Conservation (phyloP, 2,113 vertebrate species). For the Oophaga pumilio region DNA sequence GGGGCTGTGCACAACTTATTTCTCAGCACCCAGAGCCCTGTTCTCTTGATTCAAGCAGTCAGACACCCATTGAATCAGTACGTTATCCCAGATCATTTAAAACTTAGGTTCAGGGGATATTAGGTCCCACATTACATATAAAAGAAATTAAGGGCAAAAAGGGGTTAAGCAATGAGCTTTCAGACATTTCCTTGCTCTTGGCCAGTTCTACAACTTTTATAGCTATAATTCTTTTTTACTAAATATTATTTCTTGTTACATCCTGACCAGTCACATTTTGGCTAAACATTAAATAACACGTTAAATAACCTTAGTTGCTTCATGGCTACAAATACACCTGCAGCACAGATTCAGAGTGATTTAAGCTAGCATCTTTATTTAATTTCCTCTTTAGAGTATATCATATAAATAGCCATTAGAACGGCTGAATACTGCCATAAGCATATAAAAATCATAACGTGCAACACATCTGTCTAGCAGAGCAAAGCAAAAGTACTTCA, state of each 20-base stretch:
- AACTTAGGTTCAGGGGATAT: neutral
- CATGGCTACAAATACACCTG: constrained; percentile 2
- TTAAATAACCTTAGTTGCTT: neutral
- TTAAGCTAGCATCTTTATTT: neutral
- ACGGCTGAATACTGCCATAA: neutral
- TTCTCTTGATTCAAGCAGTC: too few species aligned
- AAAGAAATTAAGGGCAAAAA: neutral
- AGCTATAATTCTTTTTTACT: neutral
- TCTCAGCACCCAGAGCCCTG: too few species aligned
- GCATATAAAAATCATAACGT: neutral
- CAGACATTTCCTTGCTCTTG: neutral
- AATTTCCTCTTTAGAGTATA: neutral
- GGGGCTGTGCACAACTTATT: too few species aligned
- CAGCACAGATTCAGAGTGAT: neutral
- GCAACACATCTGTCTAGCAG: neutral
- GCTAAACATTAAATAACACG: neutral
- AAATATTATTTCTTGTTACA: neutral
- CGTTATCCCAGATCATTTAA: too few species aligned
- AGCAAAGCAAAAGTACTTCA: neutral
- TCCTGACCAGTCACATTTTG: neutral
- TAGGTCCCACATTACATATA: neutral
- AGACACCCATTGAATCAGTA: too few species aligned
- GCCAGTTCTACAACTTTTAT: neutral
- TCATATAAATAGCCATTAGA: constrained; percentile 5
- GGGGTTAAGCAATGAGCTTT: neutral